Base-by-base conservation (phyloP, 1,140 invertebrate species). In the Magallana ariakensis region DNA sequence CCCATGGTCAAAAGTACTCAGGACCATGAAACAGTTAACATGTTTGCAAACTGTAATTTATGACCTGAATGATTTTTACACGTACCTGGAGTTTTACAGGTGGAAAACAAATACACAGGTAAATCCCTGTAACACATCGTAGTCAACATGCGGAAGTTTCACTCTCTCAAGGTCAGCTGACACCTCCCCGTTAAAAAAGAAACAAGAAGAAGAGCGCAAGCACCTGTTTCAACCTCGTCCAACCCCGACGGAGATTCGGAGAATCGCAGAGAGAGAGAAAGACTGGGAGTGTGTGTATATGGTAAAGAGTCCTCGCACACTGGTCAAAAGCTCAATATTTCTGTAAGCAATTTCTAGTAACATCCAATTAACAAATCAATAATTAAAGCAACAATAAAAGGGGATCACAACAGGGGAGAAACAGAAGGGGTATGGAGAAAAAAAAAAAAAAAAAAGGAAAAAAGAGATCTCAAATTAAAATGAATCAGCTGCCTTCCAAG, bases 261-360 rank as follows among this genome's bases (percentile, higher is more conserved):
- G 33, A 46, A 46, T 46, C 5, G 33, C 1, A 33, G 33, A 33
- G 33, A 33, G 33, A 46, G 33, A 46, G 33, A 46, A 5, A 46
- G 33, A 46, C 33, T 46, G 33, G 33, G 33, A 46, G 33, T 46
- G 33, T 46, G 58, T n/a, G 66, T 13, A 22, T 75, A 13, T 75
- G 66, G 22, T 22, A 26, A 19, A 33, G 33, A 46, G 66, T 75
- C 66, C 66, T n/a, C 22, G 33, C 33, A 26, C 22, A 75, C 66
- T 75, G 66, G 66, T 75, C 66, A 75, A 26, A 75, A 75, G 22
- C 66, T 75, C 66, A 75, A 75, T 75, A 75, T 75, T 75, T 75
- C 66, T 75, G 66, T 75, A 75, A 75, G 66, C 66, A 75, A 75
- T 75, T 75, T 75, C 66, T 75, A 75, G 66, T 75, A 33, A 75